phyloP scores from a whole-genome alignment of 2,113 vertebrate genomes.

The Callithrix jacchus region DNA sequence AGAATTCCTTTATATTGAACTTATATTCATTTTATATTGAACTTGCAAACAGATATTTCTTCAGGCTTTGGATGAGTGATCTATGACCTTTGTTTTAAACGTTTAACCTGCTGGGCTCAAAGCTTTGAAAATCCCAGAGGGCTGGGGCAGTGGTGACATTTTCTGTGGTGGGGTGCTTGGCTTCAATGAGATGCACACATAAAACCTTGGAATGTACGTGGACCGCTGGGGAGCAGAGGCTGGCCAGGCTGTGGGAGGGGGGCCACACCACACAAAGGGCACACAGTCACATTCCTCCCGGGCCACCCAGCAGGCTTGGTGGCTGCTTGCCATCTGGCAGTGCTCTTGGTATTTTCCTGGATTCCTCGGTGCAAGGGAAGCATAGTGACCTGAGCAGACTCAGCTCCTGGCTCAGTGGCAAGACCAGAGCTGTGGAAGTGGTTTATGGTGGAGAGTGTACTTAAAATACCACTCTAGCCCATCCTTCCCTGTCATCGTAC shows the following conservation, averaged over 20 bases:
- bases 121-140: not conserved
- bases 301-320: not conserved
- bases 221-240: constrained; percentile 58
- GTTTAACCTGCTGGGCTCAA: not conserved
- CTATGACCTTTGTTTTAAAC: constrained; percentile 35
- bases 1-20: not conserved
- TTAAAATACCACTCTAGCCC: not conserved
- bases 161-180: constrained; percentile 6
- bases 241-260: constrained; percentile 44
- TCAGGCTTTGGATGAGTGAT: not conserved
- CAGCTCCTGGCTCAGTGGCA: not conserved
- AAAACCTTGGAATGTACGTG: constrained; percentile 76
- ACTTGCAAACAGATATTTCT: constrained; percentile 1
- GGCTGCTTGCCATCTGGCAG: constrained; percentile 61
- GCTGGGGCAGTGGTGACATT: not conserved
- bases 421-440: not conserved
- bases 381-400: not conserved
- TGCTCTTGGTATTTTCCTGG: constrained; percentile 64
- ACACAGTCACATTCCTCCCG: not conserved
- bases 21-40: not conserved
- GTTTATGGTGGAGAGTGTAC: not conserved
- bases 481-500: not conserved
- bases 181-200: constrained; percentile 46
- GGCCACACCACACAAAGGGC: constrained; percentile 39
- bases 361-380: constrained; percentile 50